Conservation (phyloP, 2,113 vertebrate species). For the Amazona guildingii region DNA sequence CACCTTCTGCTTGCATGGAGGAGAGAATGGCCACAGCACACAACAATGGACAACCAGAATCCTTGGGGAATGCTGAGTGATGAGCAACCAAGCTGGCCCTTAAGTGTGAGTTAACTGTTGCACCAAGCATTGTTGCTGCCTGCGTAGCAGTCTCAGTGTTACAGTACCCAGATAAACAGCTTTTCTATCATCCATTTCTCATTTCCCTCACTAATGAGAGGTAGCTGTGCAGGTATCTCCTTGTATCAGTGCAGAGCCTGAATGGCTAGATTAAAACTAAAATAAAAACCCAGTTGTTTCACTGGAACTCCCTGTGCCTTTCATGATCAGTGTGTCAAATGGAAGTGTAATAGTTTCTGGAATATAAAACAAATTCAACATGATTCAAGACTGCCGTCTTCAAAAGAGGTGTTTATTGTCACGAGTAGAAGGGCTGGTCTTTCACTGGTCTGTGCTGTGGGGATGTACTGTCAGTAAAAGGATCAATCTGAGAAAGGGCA, state of each 20-base stretch:
- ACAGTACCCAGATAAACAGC: background rate
- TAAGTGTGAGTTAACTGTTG: background rate
- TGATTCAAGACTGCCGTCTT: background rate
- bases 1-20: background rate
- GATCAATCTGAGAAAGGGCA: slow-evolving; percentile 3
- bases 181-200: background rate
- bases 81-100: background rate
- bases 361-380: background rate
- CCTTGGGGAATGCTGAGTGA: background rate
- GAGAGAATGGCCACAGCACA: background rate
- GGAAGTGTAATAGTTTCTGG: background rate
- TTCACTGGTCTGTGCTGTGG: background rate
- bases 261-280: background rate
- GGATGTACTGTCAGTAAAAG: slow-evolving; percentile 5
- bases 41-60: background rate
- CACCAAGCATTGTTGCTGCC: background rate
- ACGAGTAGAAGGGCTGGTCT: background rate
- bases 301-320: background rate
- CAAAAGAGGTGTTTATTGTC: background rate
- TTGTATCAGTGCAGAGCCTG: background rate
- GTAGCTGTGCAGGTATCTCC: background rate
- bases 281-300: background rate
- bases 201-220: background rate
- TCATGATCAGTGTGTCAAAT: background rate
- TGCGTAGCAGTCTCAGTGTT: background rate